Evolutionary conservation across 2,888 invertebrate genomes (phyloP).

Genomic region (Adelognathus sp.): DNA sequence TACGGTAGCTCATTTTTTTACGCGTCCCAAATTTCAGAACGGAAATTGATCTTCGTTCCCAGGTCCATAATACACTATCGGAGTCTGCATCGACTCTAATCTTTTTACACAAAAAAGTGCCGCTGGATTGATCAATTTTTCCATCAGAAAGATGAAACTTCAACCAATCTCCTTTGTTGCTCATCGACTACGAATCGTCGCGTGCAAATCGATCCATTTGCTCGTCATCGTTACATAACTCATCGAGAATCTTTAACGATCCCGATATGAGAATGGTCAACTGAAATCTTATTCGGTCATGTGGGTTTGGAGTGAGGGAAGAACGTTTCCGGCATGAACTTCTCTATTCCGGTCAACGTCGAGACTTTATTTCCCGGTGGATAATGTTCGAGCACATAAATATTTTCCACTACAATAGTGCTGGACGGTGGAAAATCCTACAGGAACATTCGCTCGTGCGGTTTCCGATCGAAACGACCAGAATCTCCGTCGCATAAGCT

Average conservation of each 20-base stretch:
- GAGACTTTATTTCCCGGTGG: conserved; percentile 4
- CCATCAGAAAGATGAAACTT: too few species aligned
- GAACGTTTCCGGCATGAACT: conserved; percentile 45
- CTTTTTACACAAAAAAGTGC: too few species aligned
- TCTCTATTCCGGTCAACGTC: conserved; percentile 43
- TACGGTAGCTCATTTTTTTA: too few species aligned
- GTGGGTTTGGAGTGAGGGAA: conserved; percentile 47
- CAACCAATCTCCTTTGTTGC: too few species aligned
- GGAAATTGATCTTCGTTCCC: too few species aligned
- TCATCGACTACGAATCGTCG: too few species aligned
- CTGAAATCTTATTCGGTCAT: neutral
- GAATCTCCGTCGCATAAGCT: conserved; percentile 43
- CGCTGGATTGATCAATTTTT: too few species aligned
- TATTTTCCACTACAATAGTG: conserved; percentile 75
- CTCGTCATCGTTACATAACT: too few species aligned
- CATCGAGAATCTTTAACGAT: neutral
- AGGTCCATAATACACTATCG: too few species aligned
- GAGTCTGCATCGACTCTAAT: too few species aligned
- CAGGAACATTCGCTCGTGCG: conserved; percentile 58
- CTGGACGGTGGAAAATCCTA: conserved; percentile 26
- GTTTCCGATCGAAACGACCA: conserved; percentile 69
- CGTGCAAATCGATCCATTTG: too few species aligned
- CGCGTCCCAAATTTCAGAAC: too few species aligned
- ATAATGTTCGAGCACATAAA: conserved; percentile 69
- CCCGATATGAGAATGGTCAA: neutral